A percentile compares a stretch with the other conserved stretches of the same genome.
Conservation (phyloP, 2,888 invertebrate genomes). For the Drosophila cracens region DNA sequence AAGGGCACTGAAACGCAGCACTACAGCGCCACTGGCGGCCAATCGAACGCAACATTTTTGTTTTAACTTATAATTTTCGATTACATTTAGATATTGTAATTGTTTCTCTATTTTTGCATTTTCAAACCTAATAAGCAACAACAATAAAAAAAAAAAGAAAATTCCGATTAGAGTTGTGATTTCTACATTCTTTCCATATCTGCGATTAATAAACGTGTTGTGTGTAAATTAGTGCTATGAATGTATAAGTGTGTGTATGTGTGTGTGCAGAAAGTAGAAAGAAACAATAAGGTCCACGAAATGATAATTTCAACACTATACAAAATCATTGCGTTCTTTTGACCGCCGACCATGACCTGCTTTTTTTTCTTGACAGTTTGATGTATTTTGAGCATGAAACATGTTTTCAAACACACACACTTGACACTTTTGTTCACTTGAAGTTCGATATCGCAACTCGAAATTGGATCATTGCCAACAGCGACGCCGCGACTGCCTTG, state of each 20-base stretch:
- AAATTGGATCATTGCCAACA: conserved; percentile 33
- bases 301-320: conserved; percentile 16
- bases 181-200: conserved; percentile 20
- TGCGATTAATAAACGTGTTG: conserved; percentile 35
- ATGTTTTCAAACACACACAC: conserved; percentile 11
- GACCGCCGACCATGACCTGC: conserved; percentile 63
- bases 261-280: conserved; percentile 23
- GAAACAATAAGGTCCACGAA: conserved; percentile 15
- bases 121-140: conserved; percentile 83
- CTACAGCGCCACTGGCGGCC: conserved; percentile 78
- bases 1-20: conserved; percentile 76
- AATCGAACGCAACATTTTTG: conserved; percentile 83
- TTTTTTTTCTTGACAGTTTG: conserved; percentile 10
- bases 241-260: conserved; percentile 23
- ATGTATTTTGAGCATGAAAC: conserved; percentile 8
- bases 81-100: conserved; percentile 23
- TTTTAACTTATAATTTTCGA: conserved; percentile 31
- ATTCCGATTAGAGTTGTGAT: conserved; percentile 75
- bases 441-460: conserved; percentile 37
- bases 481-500: conserved; percentile 28
- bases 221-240: conserved; percentile 12
- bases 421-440: conserved; percentile 30
- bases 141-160: conserved; percentile 75
- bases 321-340: conserved; percentile 75
- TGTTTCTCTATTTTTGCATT: conserved; percentile 46